Base-by-base conservation (phyloP, 2,113 vertebrate genomes). In the Thamnaconus septentrionalis region DNA sequence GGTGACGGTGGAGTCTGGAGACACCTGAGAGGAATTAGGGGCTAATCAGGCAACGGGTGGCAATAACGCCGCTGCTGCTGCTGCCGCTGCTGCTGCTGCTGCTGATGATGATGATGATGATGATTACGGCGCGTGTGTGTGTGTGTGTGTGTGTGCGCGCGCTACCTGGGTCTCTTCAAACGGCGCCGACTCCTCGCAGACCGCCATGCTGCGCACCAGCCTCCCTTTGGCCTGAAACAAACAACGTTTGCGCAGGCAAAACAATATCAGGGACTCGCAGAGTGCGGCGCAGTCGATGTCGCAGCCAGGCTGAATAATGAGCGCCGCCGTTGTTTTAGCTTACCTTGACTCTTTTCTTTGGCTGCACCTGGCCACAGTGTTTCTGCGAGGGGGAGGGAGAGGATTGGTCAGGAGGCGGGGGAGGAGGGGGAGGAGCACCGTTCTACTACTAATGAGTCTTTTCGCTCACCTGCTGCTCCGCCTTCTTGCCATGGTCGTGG, bases 141-240 rank as follows among this genome's bases (percentile, higher is more conserved):
- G 49, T 31, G 18, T 31, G 18, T 31, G 18, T 59, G 8, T 55
- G 11, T 5, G 48, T 8, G 9, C 6, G 50, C 18, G n/a, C 11
- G 40, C 61, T 93, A 98, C 96, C 94, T 94, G 93, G 76, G 82
- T 87, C 55, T 95, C 93, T 0, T 89, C 85, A 80, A 88, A 89
- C 69, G 88, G 83, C 6, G 83, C 83, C 9, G 92, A 88, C 42
- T 97, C 96, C 71, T 98, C 96, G 59, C 95, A 97, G 48, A 98
- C 91, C 59, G 96, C 96, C 63, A 91, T 88, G 39, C 94, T 94
- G 53, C 96, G 92, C 42, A 94, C 91, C 0, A 98, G 91, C 90
- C 95, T 98, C 39, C 94, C 94, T 90, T 95, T 97, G 45, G 91
- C 88, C 95, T 98, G 87, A 89, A 81, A 85, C 41, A 73, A 62